These are phyloP conservation scores for Lethrus apterus DNA, from an alignment of 1,140 invertebrate genomes.

Conservation along the genomic window DNA sequence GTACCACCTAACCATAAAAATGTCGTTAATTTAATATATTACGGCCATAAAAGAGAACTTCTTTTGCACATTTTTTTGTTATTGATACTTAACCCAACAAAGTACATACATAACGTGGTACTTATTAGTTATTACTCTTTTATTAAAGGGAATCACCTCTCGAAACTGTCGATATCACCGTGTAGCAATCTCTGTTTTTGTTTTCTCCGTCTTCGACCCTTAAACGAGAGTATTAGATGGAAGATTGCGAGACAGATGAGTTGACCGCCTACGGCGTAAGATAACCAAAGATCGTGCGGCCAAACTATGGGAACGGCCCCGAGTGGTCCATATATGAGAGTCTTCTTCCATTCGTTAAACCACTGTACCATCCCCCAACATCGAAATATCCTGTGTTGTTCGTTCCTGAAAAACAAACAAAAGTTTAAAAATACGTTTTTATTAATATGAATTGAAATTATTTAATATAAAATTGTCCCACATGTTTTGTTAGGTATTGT, in stretches of 20 bases:
- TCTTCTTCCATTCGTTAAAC: slow-evolving; percentile 37
- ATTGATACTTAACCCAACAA: no score
- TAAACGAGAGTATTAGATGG: slow-evolving; percentile 31
- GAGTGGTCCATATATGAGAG: slow-evolving; percentile 32
- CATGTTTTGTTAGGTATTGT: no score
- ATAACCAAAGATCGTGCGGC: slow-evolving; percentile 37
- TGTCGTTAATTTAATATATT: no score
- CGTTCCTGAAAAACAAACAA: slow-evolving; percentile 34
- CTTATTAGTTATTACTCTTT: no score
- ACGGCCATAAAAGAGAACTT: no score
- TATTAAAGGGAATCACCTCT: no score
- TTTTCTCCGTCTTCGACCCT: slow-evolving; percentile 16
- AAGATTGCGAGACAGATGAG: slow-evolving; percentile 32
- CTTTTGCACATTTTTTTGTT: no score
- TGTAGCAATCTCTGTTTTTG: slow-evolving; percentile 28
- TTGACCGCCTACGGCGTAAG: slow-evolving; percentile 34
- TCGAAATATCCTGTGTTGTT: slow-evolving; percentile 28
- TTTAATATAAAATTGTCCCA: no score
- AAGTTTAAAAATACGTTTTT: no score
- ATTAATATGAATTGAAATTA: no score
- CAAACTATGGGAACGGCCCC: slow-evolving; percentile 32
- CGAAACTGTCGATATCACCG: slow-evolving; percentile 36
- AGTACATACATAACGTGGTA: no score
- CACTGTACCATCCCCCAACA: slow-evolving; percentile 31
- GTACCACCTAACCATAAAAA: no score